phyloP scores from a whole-genome alignment of 2,113 vertebrate genomes.

The Dendrocopos noguchii region DNA sequence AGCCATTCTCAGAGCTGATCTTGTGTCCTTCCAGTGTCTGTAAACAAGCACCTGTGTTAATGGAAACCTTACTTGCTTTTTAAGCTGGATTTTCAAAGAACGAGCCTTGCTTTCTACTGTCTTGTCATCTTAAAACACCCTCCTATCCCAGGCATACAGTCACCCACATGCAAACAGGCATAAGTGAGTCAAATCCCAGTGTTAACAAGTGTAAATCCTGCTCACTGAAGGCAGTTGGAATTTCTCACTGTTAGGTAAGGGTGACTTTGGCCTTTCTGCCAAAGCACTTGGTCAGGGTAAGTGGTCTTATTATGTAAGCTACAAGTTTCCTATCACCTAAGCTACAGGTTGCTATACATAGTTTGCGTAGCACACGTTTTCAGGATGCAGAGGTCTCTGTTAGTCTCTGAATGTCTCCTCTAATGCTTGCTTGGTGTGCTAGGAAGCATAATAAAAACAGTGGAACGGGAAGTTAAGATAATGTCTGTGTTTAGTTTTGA shows the following conservation, averaged over 20 bases:
- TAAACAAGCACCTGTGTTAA: background rate
- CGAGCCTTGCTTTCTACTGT: background rate
- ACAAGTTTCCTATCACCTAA: background rate
- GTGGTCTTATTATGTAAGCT: background rate
- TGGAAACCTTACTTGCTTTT: background rate
- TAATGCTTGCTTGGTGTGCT: background rate
- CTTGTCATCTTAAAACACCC: constrained; percentile 45
- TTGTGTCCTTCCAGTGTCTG: background rate
- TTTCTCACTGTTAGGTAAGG: background rate
- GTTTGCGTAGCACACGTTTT: background rate
- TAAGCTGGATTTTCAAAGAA: constrained; percentile 1
- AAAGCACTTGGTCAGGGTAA: background rate
- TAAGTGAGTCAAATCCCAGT: background rate
- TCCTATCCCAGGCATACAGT: background rate
- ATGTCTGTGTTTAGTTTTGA: background rate
- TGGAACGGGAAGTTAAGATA: background rate
- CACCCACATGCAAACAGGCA: background rate
- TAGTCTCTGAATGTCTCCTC: constrained; percentile 30
- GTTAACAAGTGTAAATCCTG: background rate
- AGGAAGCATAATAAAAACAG: background rate
- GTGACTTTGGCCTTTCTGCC: background rate
- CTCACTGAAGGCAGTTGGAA: background rate
- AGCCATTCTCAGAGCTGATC: too few species aligned
- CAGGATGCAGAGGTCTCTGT: background rate
- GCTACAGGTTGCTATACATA: background rate